Evolutionary conservation across 2,113 vertebrate species (phyloP).

Genomic region (Murina feae): DNA sequence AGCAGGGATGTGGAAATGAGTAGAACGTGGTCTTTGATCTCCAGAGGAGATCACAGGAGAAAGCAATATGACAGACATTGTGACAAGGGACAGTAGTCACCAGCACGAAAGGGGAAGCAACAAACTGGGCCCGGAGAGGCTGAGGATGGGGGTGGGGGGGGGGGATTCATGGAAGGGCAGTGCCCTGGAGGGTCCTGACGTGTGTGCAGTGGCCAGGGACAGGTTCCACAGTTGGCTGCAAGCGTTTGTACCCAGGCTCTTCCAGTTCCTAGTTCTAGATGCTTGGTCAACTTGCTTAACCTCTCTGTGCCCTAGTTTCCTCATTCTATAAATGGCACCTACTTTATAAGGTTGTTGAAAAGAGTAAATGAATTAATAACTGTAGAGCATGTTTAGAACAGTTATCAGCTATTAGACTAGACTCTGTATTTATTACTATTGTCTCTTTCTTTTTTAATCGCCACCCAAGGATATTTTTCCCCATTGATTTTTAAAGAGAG

Average conservation of each 20-base stretch:
- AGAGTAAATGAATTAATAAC: background rate
- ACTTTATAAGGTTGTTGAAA: background rate
- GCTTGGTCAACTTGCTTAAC: background rate
- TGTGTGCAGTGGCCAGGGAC: rapidly evolving
- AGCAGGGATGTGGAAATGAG: background rate
- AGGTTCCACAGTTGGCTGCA: background rate
- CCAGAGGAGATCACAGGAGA: background rate
- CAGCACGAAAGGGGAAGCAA: background rate
- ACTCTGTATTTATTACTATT: background rate
- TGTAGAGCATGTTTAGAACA: background rate
- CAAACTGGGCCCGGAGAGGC: background rate
- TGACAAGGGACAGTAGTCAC: background rate
- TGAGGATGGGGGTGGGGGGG: rapidly evolving
- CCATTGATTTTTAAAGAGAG: too few relatives aligned
- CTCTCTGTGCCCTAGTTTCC: background rate
- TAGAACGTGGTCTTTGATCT: background rate
- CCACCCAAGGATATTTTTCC: too few relatives aligned
- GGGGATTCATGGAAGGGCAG: background rate
- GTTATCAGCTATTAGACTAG: background rate
- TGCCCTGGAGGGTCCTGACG: background rate
- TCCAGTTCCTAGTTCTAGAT: background rate
- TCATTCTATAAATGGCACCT: background rate
- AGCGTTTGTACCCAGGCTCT: background rate
- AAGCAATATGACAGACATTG: background rate
- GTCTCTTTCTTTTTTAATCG: too few relatives aligned